Percentiles rank a stretch among this genome's conserved stretches.
phyloP scores from a whole-genome alignment of 2,888 invertebrate species.

The Osmoderma eremita region DNA sequence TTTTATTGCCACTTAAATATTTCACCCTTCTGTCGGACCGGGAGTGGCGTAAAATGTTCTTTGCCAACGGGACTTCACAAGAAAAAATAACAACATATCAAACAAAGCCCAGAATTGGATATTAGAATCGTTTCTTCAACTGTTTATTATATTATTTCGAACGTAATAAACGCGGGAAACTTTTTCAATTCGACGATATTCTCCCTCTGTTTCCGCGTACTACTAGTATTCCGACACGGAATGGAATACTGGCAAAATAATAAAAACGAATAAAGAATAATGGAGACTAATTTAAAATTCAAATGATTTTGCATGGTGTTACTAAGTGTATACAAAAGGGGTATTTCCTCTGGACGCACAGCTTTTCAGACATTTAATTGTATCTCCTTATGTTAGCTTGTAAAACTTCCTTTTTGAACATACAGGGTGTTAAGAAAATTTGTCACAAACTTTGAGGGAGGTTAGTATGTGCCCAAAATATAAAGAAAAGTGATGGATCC shows the following conservation, averaged over 20 bases:
- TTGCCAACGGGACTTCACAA: conserved; percentile 28
- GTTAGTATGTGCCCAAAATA: too few species aligned
- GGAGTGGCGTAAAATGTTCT: conserved; percentile 21
- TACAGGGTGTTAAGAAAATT: too few species aligned
- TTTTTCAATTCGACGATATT: conserved; percentile 53
- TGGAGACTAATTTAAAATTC: conserved; percentile 52
- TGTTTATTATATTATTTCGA: conserved; percentile 50
- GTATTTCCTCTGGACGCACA: conserved; percentile 7
- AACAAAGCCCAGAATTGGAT: conserved; percentile 40
- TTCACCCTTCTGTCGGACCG: conserved; percentile 31
- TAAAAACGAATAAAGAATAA: conserved; percentile 45
- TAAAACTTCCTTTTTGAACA: conserved; percentile 1
- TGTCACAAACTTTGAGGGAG: too few species aligned
- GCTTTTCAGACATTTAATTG: conserved; percentile 17
- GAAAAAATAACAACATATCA: conserved; percentile 37
- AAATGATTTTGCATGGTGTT: conserved; percentile 48
- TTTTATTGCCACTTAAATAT: conserved; percentile 37
- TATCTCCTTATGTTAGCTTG: conserved; percentile 12
- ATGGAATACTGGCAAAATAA: conserved; percentile 46
- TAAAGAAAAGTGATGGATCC: too few species aligned
- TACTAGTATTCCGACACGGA: conserved; percentile 24
- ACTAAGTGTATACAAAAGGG: conserved; percentile 31
- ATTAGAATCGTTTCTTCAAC: conserved; percentile 44
- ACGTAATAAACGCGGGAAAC: conserved; percentile 52
- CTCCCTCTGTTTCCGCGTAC: conserved; percentile 35